Conservation (phyloP, 1,140 invertebrate genomes). For the Brachionus plicatilis region DNA sequence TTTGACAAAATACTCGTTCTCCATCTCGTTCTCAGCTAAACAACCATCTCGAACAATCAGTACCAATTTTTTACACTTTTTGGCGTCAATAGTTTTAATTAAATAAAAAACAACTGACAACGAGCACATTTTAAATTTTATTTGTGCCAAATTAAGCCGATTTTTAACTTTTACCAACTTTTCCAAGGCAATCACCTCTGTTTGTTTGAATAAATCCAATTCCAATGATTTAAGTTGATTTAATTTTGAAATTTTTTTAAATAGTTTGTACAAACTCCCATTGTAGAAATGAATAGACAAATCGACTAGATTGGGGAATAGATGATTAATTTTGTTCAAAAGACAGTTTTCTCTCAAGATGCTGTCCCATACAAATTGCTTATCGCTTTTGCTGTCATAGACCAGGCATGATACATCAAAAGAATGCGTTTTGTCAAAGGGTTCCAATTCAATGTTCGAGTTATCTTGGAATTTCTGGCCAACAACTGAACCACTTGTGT, state of each 20-base stretch:
- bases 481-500: background rate
- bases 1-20: background rate
- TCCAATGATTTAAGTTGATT: background rate
- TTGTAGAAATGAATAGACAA: background rate
- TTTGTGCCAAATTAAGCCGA: background rate
- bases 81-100: background rate
- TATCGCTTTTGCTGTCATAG: background rate
- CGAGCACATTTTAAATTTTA: background rate
- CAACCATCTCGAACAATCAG: background rate
- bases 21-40: background rate
- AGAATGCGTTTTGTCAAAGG: background rate
- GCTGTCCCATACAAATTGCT: background rate
- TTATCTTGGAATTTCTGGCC: background rate
- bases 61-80: background rate
- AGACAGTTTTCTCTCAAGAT: background rate
- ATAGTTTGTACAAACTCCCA: background rate
- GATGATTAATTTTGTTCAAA: background rate
- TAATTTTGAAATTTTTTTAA: slow-evolving; percentile 4
- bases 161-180: background rate
- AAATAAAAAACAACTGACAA: background rate
- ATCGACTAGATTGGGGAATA: background rate
- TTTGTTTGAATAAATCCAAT: background rate
- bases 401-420: background rate
- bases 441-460: background rate
- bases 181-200: background rate